Percentiles rank a stretch among this genome's conserved stretches.
Evolutionary conservation across 2,888 invertebrate genomes (phyloP).

Genomic region (Deilephila porcellus): DNA sequence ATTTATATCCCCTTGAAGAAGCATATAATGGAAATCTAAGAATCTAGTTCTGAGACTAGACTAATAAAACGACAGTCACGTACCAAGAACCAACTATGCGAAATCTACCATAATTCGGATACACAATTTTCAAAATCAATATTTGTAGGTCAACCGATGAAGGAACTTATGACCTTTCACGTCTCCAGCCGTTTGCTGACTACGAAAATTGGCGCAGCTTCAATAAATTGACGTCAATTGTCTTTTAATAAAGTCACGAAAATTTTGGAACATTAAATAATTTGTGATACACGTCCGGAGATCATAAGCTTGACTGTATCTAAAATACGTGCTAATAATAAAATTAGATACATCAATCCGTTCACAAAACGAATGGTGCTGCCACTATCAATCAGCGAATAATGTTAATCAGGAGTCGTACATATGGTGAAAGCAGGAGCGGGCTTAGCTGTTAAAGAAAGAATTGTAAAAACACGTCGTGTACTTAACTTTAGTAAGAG

Average conservation of each 20-base stretch:
- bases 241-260: conserved; percentile 15
- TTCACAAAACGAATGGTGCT: neutral
- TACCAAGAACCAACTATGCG: neutral
- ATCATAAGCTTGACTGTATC: neutral
- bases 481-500: no score
- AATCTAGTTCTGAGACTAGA: neutral
- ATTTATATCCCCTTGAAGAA: no score
- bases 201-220: conserved; percentile 18
- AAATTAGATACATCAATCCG: neutral
- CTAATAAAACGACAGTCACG: neutral
- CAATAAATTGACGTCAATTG: conserved; percentile 18
- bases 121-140: conserved; percentile 9
- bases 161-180: conserved; percentile 30
- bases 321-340: neutral
- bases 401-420: neutral
- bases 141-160: conserved; percentile 17
- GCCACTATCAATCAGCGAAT: conserved; percentile 5
- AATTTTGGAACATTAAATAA: neutral
- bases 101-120: neutral
- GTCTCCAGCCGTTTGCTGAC: conserved; percentile 9
- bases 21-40: no score
- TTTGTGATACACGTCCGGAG: conserved; percentile 4
- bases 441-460: neutral
- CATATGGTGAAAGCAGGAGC: neutral
- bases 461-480: no score